Conservation (phyloP, 2,888 invertebrate species). For the Leptopterna dolabrata region DNA sequence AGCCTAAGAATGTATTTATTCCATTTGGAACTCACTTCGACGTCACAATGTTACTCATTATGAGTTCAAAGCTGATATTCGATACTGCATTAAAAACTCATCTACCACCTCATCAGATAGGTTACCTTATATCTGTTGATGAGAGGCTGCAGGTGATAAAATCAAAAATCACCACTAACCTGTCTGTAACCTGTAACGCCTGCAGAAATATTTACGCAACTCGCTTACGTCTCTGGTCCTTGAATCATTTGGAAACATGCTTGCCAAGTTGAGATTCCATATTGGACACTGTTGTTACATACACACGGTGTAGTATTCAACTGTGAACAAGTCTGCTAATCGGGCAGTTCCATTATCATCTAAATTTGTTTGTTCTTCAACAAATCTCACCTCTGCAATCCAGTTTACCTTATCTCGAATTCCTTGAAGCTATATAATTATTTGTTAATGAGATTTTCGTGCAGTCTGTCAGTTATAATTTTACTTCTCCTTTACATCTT, state of each 20-base stretch:
- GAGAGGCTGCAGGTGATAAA: too few relatives aligned
- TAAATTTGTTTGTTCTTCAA: not conserved
- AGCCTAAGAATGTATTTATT: too few relatives aligned
- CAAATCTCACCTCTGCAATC: not conserved
- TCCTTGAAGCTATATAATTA: not conserved
- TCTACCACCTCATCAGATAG: too few relatives aligned
- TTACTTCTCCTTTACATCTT: not conserved
- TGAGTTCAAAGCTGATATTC: too few relatives aligned
- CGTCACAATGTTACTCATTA: too few relatives aligned
- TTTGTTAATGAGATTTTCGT: not conserved
- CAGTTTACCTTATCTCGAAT: not conserved
- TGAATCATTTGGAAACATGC: not conserved
- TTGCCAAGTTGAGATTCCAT: not conserved
- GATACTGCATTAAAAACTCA: too few relatives aligned
- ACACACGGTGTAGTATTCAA: not conserved
- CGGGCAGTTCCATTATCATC: not conserved
- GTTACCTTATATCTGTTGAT: too few relatives aligned
- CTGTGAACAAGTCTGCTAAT: not conserved
- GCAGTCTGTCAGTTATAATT: too few relatives aligned
- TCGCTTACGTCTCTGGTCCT: not conserved
- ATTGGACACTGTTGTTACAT: not conserved
- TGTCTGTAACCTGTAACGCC: not conserved
- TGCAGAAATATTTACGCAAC: not conserved
- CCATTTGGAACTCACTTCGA: too few relatives aligned
- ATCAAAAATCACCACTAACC: too few relatives aligned